Conservation (phyloP, 2,113 vertebrate species). For the Ammospiza caudacuta region DNA sequence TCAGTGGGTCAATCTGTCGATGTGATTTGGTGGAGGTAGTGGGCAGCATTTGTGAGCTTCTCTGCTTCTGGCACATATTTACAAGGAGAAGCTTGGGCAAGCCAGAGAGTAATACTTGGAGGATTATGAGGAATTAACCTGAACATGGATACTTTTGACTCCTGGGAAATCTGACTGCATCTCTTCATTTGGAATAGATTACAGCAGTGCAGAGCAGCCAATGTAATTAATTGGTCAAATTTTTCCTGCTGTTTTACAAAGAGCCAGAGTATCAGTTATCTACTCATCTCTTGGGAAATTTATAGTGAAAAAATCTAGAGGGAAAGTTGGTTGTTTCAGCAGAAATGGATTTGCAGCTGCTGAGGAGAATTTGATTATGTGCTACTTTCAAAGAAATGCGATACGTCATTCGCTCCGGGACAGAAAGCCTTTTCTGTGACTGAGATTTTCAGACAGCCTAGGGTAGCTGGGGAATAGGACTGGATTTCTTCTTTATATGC, state of each 20-base stretch:
- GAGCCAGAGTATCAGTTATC: not conserved
- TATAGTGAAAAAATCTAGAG: not conserved
- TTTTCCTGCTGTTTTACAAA: not conserved
- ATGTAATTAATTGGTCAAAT: not conserved
- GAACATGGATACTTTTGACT: not conserved
- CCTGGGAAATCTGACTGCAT: not conserved
- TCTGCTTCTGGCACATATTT: not conserved
- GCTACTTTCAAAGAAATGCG: not conserved
- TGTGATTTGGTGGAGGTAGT: not conserved
- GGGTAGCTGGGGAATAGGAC: not conserved
- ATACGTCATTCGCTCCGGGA: not conserved
- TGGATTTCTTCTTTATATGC: not conserved
- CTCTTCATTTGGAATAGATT: not conserved
- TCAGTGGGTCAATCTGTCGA: not conserved
- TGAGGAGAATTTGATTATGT: not conserved
- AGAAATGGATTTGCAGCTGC: slow-evolving; percentile 26
- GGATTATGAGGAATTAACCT: not conserved
- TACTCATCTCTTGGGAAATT: not conserved
- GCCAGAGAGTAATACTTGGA: not conserved
- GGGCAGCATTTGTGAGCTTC: not conserved
- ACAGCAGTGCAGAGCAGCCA: not conserved
- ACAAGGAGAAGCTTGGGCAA: not conserved
- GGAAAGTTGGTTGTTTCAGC: not conserved
- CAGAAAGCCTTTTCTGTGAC: not conserved
- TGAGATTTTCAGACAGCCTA: not conserved